Evolutionary conservation across 1,140 invertebrate species (phyloP), one percentile per base, ranked within the genome.

Genomic region (Augochlora pura): DNA sequence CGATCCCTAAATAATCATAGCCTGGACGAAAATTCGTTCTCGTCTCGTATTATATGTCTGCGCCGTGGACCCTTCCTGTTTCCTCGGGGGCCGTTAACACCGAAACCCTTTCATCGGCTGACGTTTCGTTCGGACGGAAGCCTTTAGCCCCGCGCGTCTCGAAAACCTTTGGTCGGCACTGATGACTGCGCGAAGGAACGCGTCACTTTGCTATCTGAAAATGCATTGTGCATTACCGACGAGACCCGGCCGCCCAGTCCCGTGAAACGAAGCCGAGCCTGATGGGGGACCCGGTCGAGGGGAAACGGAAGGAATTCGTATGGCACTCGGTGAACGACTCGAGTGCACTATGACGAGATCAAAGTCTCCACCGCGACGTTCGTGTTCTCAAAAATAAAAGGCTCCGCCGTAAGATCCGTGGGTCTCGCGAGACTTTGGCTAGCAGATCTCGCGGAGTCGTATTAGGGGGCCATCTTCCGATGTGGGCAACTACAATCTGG

Each of bases 171-270:
- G 69, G 69, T 66, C 38, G 39, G 69, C 69, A 57, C 38, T 74
- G 82, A 84, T 66, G 57, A 66, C 57, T 83, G 38, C 66, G 23
- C 52, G 62, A 66, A 66, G 82, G 23, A 80, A 76, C 67, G 57
- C 70, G 54, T 72, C 67, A 39, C 71, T 64, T 76, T 71, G 66
- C 76, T 23, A 60, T 23, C 39, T 49, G 82, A 80, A 70, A 84
- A 49, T 80, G 82, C 82, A 85, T 80, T 80, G 83, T 85, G 77
- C 83, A 85, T 85, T 85, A 80, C 18, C 21, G 1, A 32, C 32
- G 27, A 39, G 23, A 74, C 62, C 5, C 59, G 18, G 23, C 32
- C 64, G 32, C 39, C 23, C 32, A 42, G 23, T 18, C 52, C 23
- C 27, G 74, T 14, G 76, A 63, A 82, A 67, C 68, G 81, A 21